Evolutionary conservation across 2,113 vertebrate species (phyloP), one percentile per base, ranked within the genome.

Genomic region (Psilopsiagon aurifrons): DNA sequence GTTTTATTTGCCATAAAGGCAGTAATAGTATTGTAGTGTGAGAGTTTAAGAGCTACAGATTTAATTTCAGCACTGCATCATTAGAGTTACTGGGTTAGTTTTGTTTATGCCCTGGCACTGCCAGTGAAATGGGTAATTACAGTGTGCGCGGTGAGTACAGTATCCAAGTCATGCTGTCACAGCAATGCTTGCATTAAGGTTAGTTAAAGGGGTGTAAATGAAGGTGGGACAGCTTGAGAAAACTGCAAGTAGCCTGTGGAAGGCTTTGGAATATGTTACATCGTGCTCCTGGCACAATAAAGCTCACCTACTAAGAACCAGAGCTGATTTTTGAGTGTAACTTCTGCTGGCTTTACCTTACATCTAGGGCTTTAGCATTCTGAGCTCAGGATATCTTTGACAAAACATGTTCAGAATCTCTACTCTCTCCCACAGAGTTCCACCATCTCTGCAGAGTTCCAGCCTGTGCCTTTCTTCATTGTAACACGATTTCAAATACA

Each of bases 401-500:
- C 54, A 54, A 52, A 89, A 87, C 7, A 24, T 41, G 84, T 76
- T 33, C n/a, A 28, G 81, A 94, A 67, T 83, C 88, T 90, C 88
- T 46, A 70, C 47, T 86, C 6, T 79, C 84, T 76, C 70, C 83
- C 80, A 39, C 63, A 51, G 49, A 80, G 82, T 94, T 94, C 83
- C 37, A 43, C 62, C 51, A 31, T 75, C 82, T 84, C 92, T 78
- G 77, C 77, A 93, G 60, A 80, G 25, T 35, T 81, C 52, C 60
- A 86, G 39, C 43, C 88, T 20, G 9, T 80, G 27, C 66, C 35
- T 76, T 77, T 71, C 68, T 79, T 89, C 69, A 24, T 95, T 94
- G 86, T 59, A 93, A 93, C 8, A 37, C 35, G 28, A 94, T 51
- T 91, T 86, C 77, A 91, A 82, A 93, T 41, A 86, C 74, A 75